phyloP scores from a whole-genome alignment of 2,113 vertebrate genomes.

The Vimba vimba region DNA sequence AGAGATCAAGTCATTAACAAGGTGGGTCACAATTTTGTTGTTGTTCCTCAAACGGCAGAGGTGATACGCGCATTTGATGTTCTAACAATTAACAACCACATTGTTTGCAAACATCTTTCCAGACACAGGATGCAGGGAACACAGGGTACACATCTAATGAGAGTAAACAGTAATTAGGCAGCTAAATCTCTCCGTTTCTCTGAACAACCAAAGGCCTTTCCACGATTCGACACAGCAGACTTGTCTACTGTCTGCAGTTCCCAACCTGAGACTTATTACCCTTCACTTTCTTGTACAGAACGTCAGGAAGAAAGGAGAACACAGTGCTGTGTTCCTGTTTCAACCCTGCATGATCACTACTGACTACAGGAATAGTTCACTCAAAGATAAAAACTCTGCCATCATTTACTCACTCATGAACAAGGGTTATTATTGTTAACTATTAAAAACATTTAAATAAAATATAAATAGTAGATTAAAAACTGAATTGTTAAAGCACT shows the following conservation, averaged over 20 bases:
- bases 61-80: slow-evolving; percentile 7
- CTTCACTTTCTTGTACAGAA: slow-evolving; percentile 4
- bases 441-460: neutral
- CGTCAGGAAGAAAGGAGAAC: slow-evolving; percentile 9
- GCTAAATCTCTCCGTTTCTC: slow-evolving; percentile 25
- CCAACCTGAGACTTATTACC: slow-evolving; percentile 50
- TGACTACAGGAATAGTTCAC: too few species aligned
- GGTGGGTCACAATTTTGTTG: neutral
- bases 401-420: neutral
- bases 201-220: neutral
- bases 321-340: neutral
- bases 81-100: slow-evolving; percentile 9
- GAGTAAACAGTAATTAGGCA: slow-evolving; percentile 69
- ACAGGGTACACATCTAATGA: slow-evolving; percentile 49
- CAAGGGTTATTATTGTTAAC: neutral
- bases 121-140: slow-evolving; percentile 51
- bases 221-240: slow-evolving; percentile 28
- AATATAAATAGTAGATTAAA: neutral
- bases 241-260: slow-evolving; percentile 49
- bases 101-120: slow-evolving; percentile 28
- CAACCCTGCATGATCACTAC: neutral
- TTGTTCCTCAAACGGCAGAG: neutral
- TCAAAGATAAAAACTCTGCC: too few species aligned
- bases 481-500: neutral
- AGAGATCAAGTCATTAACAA: neutral